Evolutionary conservation across 2,113 vertebrate genomes (phyloP), one percentile per base, ranked within the genome.

Genomic region (Solea senegalensis): DNA sequence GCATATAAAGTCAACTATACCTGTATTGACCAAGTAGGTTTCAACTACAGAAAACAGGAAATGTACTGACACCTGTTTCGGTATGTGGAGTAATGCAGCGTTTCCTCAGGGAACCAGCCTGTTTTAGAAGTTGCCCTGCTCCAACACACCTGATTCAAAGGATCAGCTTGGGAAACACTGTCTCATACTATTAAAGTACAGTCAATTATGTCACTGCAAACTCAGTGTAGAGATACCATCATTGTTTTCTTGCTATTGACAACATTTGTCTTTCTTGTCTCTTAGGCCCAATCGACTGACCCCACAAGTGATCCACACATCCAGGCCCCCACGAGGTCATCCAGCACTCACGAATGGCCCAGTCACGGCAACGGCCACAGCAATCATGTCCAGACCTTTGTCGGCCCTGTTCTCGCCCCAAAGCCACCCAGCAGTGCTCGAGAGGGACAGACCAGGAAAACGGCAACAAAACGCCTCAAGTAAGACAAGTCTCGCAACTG

Each of bases 381-480:
- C 21, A 65, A 92, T 89, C 91, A 86, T 87, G 83, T 85, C 83
- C 91, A 74, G 60, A 80, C 89, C 76, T 90, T 86, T 67, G 89
- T 74, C 58, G 87, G 89, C 65, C 88, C 92, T 51, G 81, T 74
- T 53, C 88, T 96, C 59, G 54, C 93, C 79, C 95, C 97, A 44
- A 97, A 95, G 75, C 96, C 96, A 40, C 96, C 94, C 69, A 74
- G 91, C 90, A 92, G 67, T 78, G 85, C 92, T 81, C 94, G 92
- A 70, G 95, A 95, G 66, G 74, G 90, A 73, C 76, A 76, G 39
- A 80, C 90, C 87, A 92, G 93, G 89, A 97, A 94, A 86, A 86
- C 90, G 15, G 46, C 92, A 85, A 80, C 91, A 16, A 94, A 96
- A 78, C 95, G 92, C 69, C 87, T 92, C 74, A 97, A 94, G 97